Conservation (phyloP, 2,113 vertebrate species). For the Notothenia rossii region DNA sequence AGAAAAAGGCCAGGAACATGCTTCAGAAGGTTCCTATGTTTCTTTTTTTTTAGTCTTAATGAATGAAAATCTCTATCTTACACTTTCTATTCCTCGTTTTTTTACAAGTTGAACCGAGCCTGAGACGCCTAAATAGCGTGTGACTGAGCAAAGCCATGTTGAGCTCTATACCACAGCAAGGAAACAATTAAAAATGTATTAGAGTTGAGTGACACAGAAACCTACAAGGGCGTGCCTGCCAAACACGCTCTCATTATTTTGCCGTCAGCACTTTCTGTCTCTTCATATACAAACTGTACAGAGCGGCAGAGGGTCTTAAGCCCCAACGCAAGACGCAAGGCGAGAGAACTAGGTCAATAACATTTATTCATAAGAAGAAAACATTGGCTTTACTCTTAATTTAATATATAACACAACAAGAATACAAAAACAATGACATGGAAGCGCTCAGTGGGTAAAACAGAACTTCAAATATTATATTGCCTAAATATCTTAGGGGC, state of each 20-base stretch:
- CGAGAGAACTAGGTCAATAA: conserved; percentile 55
- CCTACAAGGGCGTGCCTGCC: conserved; percentile 89
- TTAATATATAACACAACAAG: neutral
- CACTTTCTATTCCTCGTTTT: conserved; percentile 9
- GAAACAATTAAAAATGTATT: conserved; percentile 91
- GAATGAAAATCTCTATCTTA: conserved; percentile 11
- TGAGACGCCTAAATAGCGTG: conserved; percentile 32
- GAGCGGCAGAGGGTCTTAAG: conserved; percentile 70
- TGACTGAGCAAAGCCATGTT: conserved; percentile 62
- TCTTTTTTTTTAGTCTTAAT: neutral
- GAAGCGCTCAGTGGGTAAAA: neutral
- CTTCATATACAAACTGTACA: conserved; percentile 66
- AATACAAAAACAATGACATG: neutral
- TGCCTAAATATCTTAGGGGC: conserved; percentile 35
- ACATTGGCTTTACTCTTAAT: conserved; percentile 5
- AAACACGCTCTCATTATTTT: conserved; percentile 85
- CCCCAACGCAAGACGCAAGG: conserved; percentile 40
- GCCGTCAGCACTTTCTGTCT: conserved; percentile 83
- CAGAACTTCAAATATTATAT: conserved; percentile 12
- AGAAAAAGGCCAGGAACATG: neutral
- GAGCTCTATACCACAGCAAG: conserved; percentile 80
- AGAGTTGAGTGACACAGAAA: conserved; percentile 88
- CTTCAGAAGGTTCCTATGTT: neutral
- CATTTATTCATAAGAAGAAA: conserved; percentile 45
- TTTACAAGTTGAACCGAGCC: conserved; percentile 37